Conservation (phyloP, 2,888 invertebrate species). For the Catotricha subobsoleta region DNA sequence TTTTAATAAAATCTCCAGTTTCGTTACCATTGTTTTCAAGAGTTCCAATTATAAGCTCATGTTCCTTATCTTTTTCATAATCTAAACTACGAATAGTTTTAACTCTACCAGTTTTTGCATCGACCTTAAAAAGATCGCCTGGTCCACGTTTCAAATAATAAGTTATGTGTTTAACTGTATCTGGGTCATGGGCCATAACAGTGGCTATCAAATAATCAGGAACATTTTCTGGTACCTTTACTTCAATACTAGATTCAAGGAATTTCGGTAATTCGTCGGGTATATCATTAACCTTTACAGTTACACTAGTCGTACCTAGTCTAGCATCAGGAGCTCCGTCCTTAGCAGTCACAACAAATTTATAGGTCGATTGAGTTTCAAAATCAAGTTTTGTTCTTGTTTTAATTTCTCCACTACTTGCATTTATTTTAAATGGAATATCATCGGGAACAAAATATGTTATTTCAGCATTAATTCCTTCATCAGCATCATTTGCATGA, state of each 20-base stretch:
- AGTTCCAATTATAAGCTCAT: slow-evolving; percentile 63
- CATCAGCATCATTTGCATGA: slow-evolving; percentile 70
- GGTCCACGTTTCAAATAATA: slow-evolving; percentile 70
- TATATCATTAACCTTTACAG: slow-evolving; percentile 58
- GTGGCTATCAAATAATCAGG: slow-evolving; percentile 59
- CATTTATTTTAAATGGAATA: slow-evolving; percentile 63
- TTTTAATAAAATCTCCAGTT: slow-evolving; percentile 54
- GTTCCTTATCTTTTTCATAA: slow-evolving; percentile 53
- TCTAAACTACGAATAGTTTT: slow-evolving; percentile 60
- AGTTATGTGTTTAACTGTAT: slow-evolving; percentile 60
- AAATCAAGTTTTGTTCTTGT: slow-evolving; percentile 63
- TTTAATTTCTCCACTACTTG: slow-evolving; percentile 57
- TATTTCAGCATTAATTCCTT: slow-evolving; percentile 65
- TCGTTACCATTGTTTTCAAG: slow-evolving; percentile 56
- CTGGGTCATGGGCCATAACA: slow-evolving; percentile 73
- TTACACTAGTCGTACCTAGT: slow-evolving; percentile 72
- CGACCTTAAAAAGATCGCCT: slow-evolving; percentile 63
- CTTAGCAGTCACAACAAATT: slow-evolving; percentile 71
- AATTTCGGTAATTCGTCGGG: slow-evolving; percentile 68
- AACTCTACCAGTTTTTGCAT: slow-evolving; percentile 60
- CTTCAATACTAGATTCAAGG: slow-evolving; percentile 50
- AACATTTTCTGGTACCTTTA: slow-evolving; percentile 69
- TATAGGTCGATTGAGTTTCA: slow-evolving; percentile 54
- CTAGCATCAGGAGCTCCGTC: slow-evolving; percentile 75
- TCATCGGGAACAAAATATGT: slow-evolving; percentile 63